Percentiles rank a stretch among this genome's conserved stretches.
phyloP scores from a whole-genome alignment of 1,140 invertebrate genomes.

The Atta cephalotes region DNA sequence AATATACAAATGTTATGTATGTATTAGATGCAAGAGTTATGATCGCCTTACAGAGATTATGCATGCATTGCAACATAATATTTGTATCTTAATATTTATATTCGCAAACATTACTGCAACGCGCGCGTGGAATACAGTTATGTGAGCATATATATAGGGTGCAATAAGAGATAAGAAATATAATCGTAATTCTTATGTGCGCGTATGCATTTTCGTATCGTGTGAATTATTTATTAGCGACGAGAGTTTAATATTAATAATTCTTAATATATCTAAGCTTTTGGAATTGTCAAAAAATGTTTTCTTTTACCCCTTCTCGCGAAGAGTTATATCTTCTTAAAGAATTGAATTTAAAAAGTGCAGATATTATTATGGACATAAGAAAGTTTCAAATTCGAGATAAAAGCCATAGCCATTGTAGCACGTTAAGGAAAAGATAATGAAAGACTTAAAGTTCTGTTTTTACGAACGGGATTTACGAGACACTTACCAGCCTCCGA shows the following conservation, averaged over 20 bases:
- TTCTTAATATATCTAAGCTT: background rate
- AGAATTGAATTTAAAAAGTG: constrained; percentile 28
- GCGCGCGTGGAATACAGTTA: background rate
- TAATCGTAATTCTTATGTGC: constrained; percentile 5
- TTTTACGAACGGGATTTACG: constrained; percentile 33
- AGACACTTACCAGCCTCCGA: constrained; percentile 39
- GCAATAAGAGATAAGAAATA: background rate
- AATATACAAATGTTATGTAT: background rate
- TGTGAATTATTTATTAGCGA: background rate
- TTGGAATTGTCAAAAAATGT: background rate
- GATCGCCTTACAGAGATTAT: background rate
- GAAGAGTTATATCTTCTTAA: background rate
- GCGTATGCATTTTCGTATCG: background rate
- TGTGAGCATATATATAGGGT: background rate
- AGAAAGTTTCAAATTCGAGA: constrained; percentile 27
- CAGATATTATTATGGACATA: constrained; percentile 2
- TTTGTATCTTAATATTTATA: constrained; percentile 19
- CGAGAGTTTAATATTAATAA: constrained; percentile 12
- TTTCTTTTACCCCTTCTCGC: background rate
- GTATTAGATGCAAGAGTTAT: constrained; percentile 1
- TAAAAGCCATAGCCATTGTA: constrained; percentile 29
- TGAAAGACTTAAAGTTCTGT: constrained; percentile 45
- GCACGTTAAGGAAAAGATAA: constrained; percentile 38
- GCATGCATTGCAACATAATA: background rate
- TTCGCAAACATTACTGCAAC: background rate